Evolutionary conservation across 2,797 vertebrate genomes (phyloP).

Genomic region (Typhlichthys subterraneus): DNA sequence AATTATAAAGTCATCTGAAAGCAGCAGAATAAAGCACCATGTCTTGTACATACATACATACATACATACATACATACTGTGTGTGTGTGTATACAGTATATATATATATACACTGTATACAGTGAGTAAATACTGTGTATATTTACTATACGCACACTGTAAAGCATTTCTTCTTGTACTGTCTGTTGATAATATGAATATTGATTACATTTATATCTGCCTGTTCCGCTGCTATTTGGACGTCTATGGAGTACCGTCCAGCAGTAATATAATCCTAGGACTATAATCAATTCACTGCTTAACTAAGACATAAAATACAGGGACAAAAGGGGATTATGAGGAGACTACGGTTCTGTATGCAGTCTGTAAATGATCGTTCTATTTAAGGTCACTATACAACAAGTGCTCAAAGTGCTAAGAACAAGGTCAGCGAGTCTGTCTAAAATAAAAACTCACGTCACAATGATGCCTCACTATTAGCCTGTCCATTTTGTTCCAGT

Average conservation of each 20-base stretch:
- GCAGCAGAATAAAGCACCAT: conserved; percentile 49
- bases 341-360: too few relatives aligned
- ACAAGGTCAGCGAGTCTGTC: too few relatives aligned
- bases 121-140: neutral
- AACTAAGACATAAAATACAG: too few relatives aligned
- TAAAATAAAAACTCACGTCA: too few relatives aligned
- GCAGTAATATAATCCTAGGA: too few relatives aligned
- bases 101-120: conserved; percentile 64
- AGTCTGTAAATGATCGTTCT: too few relatives aligned
- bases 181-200: conserved; percentile 60
- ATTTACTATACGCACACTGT: conserved; percentile 52
- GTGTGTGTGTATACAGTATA: conserved; percentile 36
- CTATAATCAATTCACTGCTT: too few relatives aligned
- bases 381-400: too few relatives aligned
- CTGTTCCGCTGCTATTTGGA: conserved; percentile 67
- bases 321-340: too few relatives aligned
- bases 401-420: too few relatives aligned
- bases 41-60: conserved; percentile 56
- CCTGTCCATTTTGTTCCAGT: too few relatives aligned
- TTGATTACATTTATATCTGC: conserved; percentile 58
- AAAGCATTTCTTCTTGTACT: conserved; percentile 63
- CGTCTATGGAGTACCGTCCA: conserved; percentile 42
- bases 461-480: too few relatives aligned
- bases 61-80: conserved; percentile 27
- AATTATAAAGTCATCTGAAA: conserved; percentile 48